Percentiles rank a stretch among this genome's conserved stretches.
Conservation (phyloP, 2,888 invertebrate species). For the Lottia gigantea region DNA sequence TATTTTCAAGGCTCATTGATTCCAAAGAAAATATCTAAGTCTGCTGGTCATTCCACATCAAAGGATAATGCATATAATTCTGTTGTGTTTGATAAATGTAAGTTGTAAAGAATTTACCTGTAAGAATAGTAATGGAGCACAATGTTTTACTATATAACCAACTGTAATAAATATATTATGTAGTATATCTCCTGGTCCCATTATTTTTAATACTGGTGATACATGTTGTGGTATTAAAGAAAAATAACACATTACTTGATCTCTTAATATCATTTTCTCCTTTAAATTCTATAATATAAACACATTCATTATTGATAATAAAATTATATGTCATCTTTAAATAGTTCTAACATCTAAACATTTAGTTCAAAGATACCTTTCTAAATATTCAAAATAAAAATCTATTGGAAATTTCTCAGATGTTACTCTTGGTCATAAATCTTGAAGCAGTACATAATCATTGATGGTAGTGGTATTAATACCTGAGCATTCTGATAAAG, state of each 20-base stretch:
- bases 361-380: no score
- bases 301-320: not conserved
- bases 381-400: no score
- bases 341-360: no score
- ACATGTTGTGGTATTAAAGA: slow-evolving; percentile 42
- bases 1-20: no score
- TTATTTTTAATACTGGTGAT: slow-evolving; percentile 34
- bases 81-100: no score
- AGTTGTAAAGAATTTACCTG: slow-evolving; percentile 37
- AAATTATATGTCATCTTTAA: not conserved
- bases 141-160: slow-evolving; percentile 54
- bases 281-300: slow-evolving; percentile 41
- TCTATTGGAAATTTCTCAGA: no score
- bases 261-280: slow-evolving; percentile 45
- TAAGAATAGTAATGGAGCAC: slow-evolving; percentile 53
- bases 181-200: slow-evolving; percentile 38
- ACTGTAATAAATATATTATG: slow-evolving; percentile 43
- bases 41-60: no score
- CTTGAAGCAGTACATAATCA: not conserved
- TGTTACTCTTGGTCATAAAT: not conserved
- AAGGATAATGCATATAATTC: no score
- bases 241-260: slow-evolving; percentile 45
- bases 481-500: slow-evolving; percentile 12
- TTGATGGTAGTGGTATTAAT: not conserved
- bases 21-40: no score